Percentiles rank a stretch among this genome's conserved stretches.
Evolutionary conservation across 2,113 vertebrate genomes (phyloP).

Genomic region (Junco hyemalis): DNA sequence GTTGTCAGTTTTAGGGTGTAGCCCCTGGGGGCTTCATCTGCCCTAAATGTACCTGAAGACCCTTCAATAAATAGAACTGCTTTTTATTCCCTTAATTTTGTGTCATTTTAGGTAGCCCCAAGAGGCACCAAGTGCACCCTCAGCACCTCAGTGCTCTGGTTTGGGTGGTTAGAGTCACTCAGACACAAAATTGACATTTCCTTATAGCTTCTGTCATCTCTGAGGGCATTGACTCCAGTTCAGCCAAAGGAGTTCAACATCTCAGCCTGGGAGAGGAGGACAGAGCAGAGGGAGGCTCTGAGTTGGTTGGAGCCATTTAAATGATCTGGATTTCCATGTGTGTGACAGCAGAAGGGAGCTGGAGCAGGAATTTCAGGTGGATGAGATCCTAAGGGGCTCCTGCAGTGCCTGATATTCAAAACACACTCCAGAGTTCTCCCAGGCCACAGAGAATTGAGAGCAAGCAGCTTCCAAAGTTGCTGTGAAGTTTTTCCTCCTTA

Average conservation of each 20-base stretch:
- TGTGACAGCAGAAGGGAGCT: not conserved
- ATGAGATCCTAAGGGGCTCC: not conserved
- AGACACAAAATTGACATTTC: not conserved
- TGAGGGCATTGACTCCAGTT: too few relatives aligned
- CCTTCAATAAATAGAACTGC: not conserved
- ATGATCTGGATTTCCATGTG: not conserved
- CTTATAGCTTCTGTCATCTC: not conserved
- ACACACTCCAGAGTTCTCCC: not conserved
- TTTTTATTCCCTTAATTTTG: not conserved
- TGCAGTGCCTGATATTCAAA: conserved; percentile 1
- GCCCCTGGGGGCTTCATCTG: fast-evolving
- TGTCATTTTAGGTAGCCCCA: not conserved
- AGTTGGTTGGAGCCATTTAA: not conserved
- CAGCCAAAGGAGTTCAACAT: not conserved
- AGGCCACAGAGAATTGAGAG: not conserved
- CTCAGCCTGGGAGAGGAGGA: not conserved
- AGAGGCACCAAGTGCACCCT: not conserved
- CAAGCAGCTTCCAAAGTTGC: not conserved
- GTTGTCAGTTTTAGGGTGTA: fast-evolving
- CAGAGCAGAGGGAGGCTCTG: not conserved
- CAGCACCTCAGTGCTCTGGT: fast-evolving
- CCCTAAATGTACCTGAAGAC: not conserved
- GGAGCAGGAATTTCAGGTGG: not conserved
- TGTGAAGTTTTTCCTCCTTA: not conserved
- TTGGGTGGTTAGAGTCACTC: not conserved